Evolutionary conservation across 92 coral and sea anemone species (phyloP).

Genomic region (Isaurus tuberculatus): DNA sequence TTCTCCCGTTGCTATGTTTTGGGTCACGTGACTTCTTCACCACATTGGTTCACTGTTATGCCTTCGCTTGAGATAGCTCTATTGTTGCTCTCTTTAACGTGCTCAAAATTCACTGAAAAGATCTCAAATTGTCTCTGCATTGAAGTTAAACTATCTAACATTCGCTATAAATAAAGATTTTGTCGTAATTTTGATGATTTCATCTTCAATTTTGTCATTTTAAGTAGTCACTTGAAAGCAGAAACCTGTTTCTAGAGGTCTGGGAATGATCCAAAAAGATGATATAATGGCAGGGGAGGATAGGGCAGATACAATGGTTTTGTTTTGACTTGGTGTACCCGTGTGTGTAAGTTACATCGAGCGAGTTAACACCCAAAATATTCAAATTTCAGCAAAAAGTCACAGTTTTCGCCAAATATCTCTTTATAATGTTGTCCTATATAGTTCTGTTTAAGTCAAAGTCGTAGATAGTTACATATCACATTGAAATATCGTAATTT

Average conservation of each 20-base stretch:
- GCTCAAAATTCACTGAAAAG: not conserved
- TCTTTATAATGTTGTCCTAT: slow-evolving; percentile 29
- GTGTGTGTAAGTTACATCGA: slow-evolving; percentile 2
- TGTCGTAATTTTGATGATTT: slow-evolving; percentile 7
- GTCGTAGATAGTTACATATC: slow-evolving; percentile 44
- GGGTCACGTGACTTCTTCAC: slow-evolving; percentile 25
- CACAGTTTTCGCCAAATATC: slow-evolving; percentile 23
- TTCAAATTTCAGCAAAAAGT: slow-evolving; percentile 5
- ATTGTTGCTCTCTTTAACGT: slow-evolving; percentile 25
- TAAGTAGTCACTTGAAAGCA: slow-evolving; percentile 30
- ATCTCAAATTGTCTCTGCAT: slow-evolving; percentile 25
- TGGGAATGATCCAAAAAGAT: slow-evolving; percentile 21
- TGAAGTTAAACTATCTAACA: slow-evolving; percentile 39
- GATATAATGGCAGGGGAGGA: slow-evolving; percentile 39
- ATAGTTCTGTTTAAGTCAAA: slow-evolving; percentile 31
- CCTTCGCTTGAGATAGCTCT: slow-evolving; percentile 17
- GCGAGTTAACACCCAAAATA: slow-evolving; percentile 27
- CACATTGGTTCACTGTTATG: slow-evolving; percentile 22
- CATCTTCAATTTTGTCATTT: not conserved
- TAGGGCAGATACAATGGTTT: slow-evolving; percentile 41
- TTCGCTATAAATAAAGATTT: slow-evolving; percentile 1
- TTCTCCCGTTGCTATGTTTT: slow-evolving; percentile 53
- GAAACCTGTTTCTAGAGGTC: slow-evolving; percentile 33
- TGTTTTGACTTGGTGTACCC: slow-evolving; percentile 51
- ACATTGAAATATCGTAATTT: slow-evolving; percentile 14